A percentile compares a stretch with the other conserved stretches of the same genome.
These are phyloP conservation scores for Tachycineta bicolor DNA, from an alignment of 2,113 vertebrate genomes.

Conservation along the genomic window DNA sequence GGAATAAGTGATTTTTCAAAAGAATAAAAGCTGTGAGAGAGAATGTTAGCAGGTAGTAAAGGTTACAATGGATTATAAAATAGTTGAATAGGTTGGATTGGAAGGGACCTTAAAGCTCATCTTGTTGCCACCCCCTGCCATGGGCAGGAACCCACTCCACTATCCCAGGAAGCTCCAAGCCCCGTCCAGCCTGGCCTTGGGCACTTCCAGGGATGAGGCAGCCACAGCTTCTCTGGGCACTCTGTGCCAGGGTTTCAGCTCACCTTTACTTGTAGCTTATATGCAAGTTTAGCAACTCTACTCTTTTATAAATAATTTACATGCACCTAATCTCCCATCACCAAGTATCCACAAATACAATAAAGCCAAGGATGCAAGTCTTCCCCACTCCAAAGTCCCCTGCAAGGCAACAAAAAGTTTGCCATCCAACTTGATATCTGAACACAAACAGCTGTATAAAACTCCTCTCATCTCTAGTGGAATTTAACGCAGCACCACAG, in stretches of 20 bases:
- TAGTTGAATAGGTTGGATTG: neutral
- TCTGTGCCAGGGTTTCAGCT: neutral
- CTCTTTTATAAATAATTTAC: neutral
- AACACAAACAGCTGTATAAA: neutral
- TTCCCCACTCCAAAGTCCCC: neutral
- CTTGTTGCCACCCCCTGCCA: neutral
- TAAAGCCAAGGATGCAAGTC: neutral
- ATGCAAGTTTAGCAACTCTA: rapidly evolving
- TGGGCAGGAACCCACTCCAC: neutral
- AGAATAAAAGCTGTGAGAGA: neutral
- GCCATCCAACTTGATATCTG: neutral
- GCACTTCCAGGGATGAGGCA: neutral
- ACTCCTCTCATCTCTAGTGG: neutral
- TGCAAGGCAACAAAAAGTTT: rapidly evolving
- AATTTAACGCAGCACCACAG: neutral
- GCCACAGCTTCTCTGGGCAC: neutral
- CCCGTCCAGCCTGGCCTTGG: neutral
- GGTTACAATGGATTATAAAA: neutral
- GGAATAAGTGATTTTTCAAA: neutral
- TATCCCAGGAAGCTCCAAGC: rapidly evolving
- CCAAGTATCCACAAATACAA: neutral
- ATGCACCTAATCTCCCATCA: neutral
- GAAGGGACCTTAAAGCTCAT: neutral
- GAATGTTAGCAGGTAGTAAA: neutral
- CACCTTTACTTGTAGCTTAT: neutral